Evolutionary conservation across 2,888 invertebrate genomes (phyloP), one percentile per base, ranked within the genome.

Genomic region (Palloptera scutellata): DNA sequence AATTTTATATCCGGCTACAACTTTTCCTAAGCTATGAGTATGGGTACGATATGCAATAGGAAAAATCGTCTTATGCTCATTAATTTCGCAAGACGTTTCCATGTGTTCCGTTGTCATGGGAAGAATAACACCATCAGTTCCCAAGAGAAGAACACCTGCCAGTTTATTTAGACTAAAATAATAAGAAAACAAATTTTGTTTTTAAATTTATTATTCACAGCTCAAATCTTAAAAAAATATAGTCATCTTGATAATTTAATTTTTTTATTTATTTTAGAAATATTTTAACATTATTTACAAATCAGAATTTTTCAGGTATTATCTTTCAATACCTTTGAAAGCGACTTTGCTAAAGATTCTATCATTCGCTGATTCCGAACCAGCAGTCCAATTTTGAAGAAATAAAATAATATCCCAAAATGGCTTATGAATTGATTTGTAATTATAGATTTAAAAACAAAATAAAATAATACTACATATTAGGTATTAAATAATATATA

Each of bases 31-130:
- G 30, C 90, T 88, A 79, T 99, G 98, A 0, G 98, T 97, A 81
- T 99, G 98, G 0, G 94, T 94, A 71, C 98, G 89, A 86, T 94
- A 98, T 0, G 97, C 97, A 86, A 99, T 96, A 0, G 98, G 99
- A 87, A 97, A 91, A 60, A 99, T 89, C 5, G 89, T 89, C 83
- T 96, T 94, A 64, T 93, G 87, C 80, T 95, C 94, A 1, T 86
- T 86, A 58, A 96, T 89, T 66, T 87, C 86, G 85, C 98, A 99
- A 0, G 95, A 92, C 0, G 95, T 90, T 86, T 99, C 98, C 94
- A 99, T 94, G 77, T 94, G 90, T 72, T 93, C 95, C 0, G 88
- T 86, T 9, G 86, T 83, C 72, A 88, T 87, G 0, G 94, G 88
- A 0, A 90, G 89, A 71, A 98, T 93, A 13, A 82, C 77, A 1